Conservation (phyloP, 2,113 vertebrate species). For the Ciconia boyciana region DNA sequence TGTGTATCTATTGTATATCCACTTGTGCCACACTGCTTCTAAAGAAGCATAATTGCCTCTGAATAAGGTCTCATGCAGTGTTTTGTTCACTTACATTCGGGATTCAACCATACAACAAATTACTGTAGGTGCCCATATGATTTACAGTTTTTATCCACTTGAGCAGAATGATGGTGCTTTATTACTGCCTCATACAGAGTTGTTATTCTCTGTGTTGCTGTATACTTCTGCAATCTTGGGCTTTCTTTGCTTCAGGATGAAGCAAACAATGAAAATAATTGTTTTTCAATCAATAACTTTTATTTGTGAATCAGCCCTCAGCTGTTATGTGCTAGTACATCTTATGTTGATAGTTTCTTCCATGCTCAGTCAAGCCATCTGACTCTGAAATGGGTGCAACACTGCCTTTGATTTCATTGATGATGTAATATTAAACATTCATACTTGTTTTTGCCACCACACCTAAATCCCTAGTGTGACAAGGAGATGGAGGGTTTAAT, state of each 20-base stretch:
- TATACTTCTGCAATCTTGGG: background rate
- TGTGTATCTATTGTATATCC: background rate
- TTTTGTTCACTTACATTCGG: background rate
- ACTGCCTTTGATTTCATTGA: background rate
- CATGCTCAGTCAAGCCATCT: background rate
- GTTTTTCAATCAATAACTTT: background rate
- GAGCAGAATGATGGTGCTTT: background rate
- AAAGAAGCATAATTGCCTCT: background rate
- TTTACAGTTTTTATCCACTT: background rate
- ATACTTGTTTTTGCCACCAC: background rate
- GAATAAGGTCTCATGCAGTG: background rate
- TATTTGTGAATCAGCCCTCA: background rate
- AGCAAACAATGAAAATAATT: background rate
- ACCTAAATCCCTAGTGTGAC: background rate
- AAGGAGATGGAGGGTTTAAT: background rate
- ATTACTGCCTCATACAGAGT: background rate
- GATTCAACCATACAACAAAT: background rate
- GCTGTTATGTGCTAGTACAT: background rate
- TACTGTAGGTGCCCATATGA: background rate
- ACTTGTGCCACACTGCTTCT: background rate
- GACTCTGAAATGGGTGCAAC: background rate
- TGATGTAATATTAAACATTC: background rate
- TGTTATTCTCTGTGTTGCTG: background rate
- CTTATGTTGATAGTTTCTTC: background rate
- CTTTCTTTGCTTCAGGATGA: background rate